Base-by-base conservation (phyloP, 2,888 invertebrate genomes). In the Caenorhabditis sulstoni region DNA sequence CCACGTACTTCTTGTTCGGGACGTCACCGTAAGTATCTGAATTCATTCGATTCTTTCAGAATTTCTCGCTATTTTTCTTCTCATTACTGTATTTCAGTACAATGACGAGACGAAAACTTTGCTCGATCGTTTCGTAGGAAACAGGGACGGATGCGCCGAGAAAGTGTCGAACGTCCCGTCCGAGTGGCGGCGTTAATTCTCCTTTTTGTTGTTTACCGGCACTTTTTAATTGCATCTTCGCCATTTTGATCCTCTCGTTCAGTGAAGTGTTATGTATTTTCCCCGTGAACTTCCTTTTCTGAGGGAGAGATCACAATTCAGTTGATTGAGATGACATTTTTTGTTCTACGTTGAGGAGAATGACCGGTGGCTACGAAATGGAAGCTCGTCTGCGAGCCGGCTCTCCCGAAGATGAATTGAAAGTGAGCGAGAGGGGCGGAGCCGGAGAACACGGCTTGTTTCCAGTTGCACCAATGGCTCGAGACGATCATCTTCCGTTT, bases 381-480 rank as follows among this genome's bases (percentile, higher is more conserved):
- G 76, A 76, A 41, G 49, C 44, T 53, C 58, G 41, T 16, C 61
- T 77, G 66, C 47, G 65, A 47, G 18, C 41, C 20, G 77, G 70
- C 11, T 44, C 66, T 11, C 9, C 61, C 2, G 78, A 73, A 7
- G 71, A 78, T 44, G 49, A 71, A 20, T 61, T 57, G 37, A 78
- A 71, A 52, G 76, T 76, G 29, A 22, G 68, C 20, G 7, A 12
- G 18, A 9, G 37, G 41, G 23, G 45, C 47, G 22, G 45, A 23
- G 3, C 9, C 3, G 29, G 20, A 45, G 57, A 29, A 50, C 8
- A 20, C n/a, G n/a, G n/a, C n/a, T 12, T n/a, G 22, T 14, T 68
- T 70, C 7, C 53, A 82, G 82, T 53, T 82, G 9, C 45, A 76
- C 23, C 44, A 62, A 77, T 83, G 83, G 83, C 67, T 81, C 44